Evolutionary conservation across 2,888 invertebrate species (phyloP).

Genomic region (Digitonthophagus gazella): DNA sequence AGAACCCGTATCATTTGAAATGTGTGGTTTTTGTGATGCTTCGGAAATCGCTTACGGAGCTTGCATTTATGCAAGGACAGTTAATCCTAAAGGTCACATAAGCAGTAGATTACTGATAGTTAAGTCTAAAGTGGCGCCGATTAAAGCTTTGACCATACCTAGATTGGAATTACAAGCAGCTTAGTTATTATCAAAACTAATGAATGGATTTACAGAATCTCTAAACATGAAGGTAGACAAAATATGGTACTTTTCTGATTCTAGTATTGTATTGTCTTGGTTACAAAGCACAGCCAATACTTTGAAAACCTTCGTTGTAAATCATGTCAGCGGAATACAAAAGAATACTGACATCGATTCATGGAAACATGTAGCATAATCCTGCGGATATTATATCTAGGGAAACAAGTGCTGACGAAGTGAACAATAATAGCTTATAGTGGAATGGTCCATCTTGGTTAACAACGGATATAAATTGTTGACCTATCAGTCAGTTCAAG

Average conservation of each 20-base stretch:
- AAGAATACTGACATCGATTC: background rate
- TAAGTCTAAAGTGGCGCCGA: conserved; percentile 23
- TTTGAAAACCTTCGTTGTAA: conserved; percentile 19
- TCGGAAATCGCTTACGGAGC: conserved; percentile 24
- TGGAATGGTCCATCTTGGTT: conserved; percentile 21
- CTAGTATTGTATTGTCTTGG: conserved; percentile 10
- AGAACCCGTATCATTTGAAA: too few relatives aligned
- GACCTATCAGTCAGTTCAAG: background rate
- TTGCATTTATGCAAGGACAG: conserved; percentile 24
- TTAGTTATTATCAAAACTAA: conserved; percentile 9
- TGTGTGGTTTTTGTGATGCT: conserved; percentile 24
- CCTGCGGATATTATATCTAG: conserved; percentile 28
- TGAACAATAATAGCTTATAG: conserved; percentile 23
- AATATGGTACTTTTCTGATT: conserved; percentile 2
- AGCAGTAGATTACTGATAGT: conserved; percentile 12
- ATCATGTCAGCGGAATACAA: background rate
- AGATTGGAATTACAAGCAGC: conserved; percentile 19
- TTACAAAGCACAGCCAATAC: conserved; percentile 2
- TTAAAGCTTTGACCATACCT: conserved; percentile 18
- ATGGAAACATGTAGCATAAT: conserved; percentile 30
- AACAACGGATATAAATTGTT: background rate
- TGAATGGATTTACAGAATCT: background rate
- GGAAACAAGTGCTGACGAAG: conserved; percentile 20
- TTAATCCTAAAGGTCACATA: background rate
- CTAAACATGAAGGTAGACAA: background rate